A percentile compares a stretch with the other conserved stretches of the same genome.
Evolutionary conservation across 2,888 invertebrate species (phyloP).

Genomic region (Drosophila maculinotata): DNA sequence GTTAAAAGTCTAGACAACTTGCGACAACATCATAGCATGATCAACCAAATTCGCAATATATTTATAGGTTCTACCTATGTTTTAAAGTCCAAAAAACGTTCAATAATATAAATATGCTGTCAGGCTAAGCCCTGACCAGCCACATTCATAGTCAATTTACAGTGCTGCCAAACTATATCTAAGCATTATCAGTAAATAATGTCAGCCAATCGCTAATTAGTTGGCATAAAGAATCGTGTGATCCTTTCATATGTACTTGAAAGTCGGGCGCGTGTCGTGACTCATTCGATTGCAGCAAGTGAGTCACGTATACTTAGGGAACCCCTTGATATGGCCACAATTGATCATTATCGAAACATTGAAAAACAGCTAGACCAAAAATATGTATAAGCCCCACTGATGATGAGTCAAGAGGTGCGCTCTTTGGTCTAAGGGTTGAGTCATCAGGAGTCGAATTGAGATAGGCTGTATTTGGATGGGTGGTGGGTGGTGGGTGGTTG

Average conservation of each 20-base stretch:
- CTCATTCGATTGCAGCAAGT: slow-evolving; percentile 31
- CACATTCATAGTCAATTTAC: slow-evolving; percentile 12
- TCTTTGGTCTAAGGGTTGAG: slow-evolving; percentile 24
- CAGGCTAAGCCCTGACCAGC: slow-evolving; percentile 8
- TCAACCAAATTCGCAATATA: no score
- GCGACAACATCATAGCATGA: no score
- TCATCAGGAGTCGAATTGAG: slow-evolving; percentile 44
- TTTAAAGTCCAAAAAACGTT: neutral
- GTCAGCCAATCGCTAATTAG: slow-evolving; percentile 16
- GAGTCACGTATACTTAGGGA: slow-evolving; percentile 59
- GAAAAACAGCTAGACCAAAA: slow-evolving; percentile 30
- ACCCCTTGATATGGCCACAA: slow-evolving; percentile 52
- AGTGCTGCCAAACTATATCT: neutral
- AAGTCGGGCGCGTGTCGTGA: slow-evolving; percentile 34
- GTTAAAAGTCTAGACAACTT: no score
- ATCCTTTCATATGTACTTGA: slow-evolving; percentile 53
- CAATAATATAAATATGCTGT: neutral
- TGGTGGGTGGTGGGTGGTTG: slow-evolving; percentile 2
- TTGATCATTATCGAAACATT: slow-evolving; percentile 42
- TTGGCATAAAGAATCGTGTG: slow-evolving; percentile 9
- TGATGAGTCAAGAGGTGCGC: slow-evolving; percentile 57
- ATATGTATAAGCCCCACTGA: slow-evolving; percentile 9
- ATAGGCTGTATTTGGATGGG: slow-evolving; percentile 2
- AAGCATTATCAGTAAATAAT: slow-evolving; percentile 29
- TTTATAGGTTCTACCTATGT: neutral